Percentiles rank a stretch among this genome's conserved stretches.
phyloP scores from a whole-genome alignment of 2,113 vertebrate species.

The Pygoscelis adeliae region DNA sequence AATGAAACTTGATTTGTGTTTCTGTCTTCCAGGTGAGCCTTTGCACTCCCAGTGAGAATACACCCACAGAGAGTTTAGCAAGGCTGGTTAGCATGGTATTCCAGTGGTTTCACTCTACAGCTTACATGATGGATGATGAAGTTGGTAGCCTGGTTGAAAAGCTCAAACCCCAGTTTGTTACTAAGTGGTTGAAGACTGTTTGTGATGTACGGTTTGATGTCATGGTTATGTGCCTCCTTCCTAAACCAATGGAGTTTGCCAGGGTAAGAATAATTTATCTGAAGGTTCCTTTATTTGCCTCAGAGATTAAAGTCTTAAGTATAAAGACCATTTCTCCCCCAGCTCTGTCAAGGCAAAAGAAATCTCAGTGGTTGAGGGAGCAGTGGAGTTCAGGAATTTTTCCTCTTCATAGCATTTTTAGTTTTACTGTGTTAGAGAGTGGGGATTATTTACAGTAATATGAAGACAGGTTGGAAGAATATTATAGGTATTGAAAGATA shows the following conservation, averaged over 20 bases:
- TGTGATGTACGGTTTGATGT: conserved; percentile 98
- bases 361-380: not conserved
- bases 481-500: not conserved
- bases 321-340: not conserved
- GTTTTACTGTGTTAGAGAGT: not conserved
- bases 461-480: not conserved
- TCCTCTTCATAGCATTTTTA: not conserved
- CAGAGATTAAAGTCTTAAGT: not conserved
- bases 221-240: conserved; percentile 99
- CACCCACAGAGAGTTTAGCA: conserved; percentile 94
- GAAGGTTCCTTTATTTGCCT: not conserved
- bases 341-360: not conserved
- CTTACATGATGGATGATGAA: conserved; percentile 99
- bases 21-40: conserved; percentile 87
- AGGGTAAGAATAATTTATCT: conserved; percentile 79
- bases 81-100: conserved; percentile 98
- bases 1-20: not conserved
- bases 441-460: not conserved
- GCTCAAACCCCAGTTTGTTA: conserved; percentile 98
- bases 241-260: conserved; percentile 98
- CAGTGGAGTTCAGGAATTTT: not conserved
- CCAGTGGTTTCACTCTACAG: conserved; percentile 99
- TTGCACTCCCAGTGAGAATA: conserved; percentile 97
- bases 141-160: conserved; percentile 98
- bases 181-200: conserved; percentile 98